phyloP scores from a whole-genome alignment of 64 coral and sea anemone species.

The Astreopora myriophthalma region DNA sequence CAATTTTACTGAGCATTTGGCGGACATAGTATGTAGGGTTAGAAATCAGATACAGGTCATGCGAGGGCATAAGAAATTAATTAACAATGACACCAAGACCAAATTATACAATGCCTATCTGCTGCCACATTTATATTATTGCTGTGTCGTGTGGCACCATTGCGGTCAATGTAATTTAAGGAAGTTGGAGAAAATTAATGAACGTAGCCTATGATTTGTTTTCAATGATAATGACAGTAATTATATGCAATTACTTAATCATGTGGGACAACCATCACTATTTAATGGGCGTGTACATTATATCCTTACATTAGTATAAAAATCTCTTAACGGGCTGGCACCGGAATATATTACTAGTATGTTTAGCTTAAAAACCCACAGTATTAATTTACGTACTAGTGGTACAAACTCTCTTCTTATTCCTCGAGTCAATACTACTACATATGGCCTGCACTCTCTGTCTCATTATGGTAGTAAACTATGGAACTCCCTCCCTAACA shows the following conservation, averaged over 20 bases:
- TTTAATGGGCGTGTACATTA: not conserved
- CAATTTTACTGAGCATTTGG: no score
- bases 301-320: not conserved
- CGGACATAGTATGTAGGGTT: no score
- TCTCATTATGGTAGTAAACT: conserved; percentile 1
- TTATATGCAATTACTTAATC: conserved; percentile 21
- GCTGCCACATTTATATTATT: not conserved
- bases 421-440: conserved; percentile 13
- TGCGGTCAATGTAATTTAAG: not conserved
- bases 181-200: conserved; percentile 29
- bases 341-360: not conserved
- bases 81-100: not conserved
- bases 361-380: not conserved
- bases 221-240: conserved; percentile 21
- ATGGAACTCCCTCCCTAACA: not conserved
- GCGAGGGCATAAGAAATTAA: no score
- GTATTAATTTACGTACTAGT: not conserved
- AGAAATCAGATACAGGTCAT: no score
- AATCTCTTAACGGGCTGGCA: not conserved
- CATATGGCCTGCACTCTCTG: conserved; percentile 6
- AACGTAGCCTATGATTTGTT: not conserved
- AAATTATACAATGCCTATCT: not conserved
- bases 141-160: conserved; percentile 1
- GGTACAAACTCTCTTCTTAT: not conserved
- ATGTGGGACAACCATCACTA: conserved; percentile 5